Percentiles rank a stretch among this genome's conserved stretches.
These are phyloP conservation scores for Tetranychus urticae DNA, from an alignment of 1,140 invertebrate genomes.

Conservation along the genomic window DNA sequence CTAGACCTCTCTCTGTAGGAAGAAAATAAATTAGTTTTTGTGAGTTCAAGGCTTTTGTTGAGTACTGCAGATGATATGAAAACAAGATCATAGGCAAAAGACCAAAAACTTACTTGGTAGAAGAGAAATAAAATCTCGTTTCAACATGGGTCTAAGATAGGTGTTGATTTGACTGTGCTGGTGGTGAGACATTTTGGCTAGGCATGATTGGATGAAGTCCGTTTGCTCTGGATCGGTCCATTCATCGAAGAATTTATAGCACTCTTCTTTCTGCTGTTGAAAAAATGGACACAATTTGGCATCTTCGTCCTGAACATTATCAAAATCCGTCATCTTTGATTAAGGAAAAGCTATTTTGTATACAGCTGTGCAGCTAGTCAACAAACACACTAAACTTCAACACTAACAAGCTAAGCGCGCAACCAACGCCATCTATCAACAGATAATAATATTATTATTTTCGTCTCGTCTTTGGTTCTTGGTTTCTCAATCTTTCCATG, in stretches of 20 bases:
- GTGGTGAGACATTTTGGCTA: constrained; percentile 92
- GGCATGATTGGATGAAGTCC: constrained; percentile 78
- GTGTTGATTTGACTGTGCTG: constrained; percentile 95
- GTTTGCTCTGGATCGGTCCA: constrained; percentile 49
- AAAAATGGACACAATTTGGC: too few species aligned
- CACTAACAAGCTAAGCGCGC: too few species aligned
- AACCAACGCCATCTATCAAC: too few species aligned
- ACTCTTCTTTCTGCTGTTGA: not conserved
- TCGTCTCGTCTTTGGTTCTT: too few species aligned
- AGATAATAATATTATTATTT: too few species aligned
- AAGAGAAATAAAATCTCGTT: constrained; percentile 91
- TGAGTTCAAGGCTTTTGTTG: not conserved
- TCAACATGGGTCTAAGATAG: constrained; percentile 92
- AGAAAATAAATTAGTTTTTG: not conserved
- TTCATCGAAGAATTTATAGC: constrained; percentile 37
- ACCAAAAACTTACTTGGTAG: constrained; percentile 55
- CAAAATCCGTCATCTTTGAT: too few species aligned
- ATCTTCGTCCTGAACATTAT: too few species aligned
- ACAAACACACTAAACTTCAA: too few species aligned
- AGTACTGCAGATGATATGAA: not conserved
- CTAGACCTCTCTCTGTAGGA: constrained; percentile 61
- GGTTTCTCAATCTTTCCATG: too few species aligned
- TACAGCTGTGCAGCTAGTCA: too few species aligned
- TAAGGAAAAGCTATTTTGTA: too few species aligned
- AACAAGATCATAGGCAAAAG: constrained; percentile 66